Base-by-base conservation (phyloP, 2,888 invertebrate genomes). In the Seira ritae region DNA sequence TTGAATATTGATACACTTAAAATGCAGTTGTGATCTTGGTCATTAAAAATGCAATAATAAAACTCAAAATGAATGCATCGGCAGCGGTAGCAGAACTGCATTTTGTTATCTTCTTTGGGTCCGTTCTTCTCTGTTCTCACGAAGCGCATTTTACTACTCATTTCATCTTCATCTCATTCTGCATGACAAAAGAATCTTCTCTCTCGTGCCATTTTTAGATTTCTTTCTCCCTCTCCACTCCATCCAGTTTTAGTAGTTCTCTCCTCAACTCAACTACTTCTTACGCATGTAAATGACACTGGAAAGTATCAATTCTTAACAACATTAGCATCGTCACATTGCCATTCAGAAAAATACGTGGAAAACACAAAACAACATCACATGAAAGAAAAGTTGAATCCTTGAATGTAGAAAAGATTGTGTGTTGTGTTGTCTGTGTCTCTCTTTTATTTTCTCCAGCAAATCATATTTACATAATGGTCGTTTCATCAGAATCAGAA, bases 391-490 rank as follows among this genome's bases (percentile, higher is more conserved):
- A 62, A 20, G 20, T 62, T 62, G 62, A 8, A 62, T 20, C 46
- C 31, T 62, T 62, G 62, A 8, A 62, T 20, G 62, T 23, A 66
- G 73, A 73, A 55, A 68, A 55, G 76, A 83, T 70, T 76, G 75
- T 50, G 17, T 50, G 2, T 31, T 8, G 31, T 50, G n/a, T n/a
- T n/a, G n/a, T n/a, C n/a, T n/a, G n/a, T n/a, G n/a, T 73, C n/a
- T n/a, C 17, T 8, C 60, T 83, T 78, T 73, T 78, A 74, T 78
- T 78, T 68, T 69, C 83, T 83, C 4, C 62, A 62, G 83, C 78
- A 83, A 83, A 83, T 83, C 83, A 83, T 83, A 83, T 83, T 83
- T 83, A 83, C 83, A 83, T 83, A 83, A 83, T 83, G 83, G 77
- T 70, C 77, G 70, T 74, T 65, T 71, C 71, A 83, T 83, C 73